Percentiles rank a stretch among this genome's conserved stretches.
Conservation (phyloP, 2,888 invertebrate genomes). For the Sinotaia quadrata region DNA sequence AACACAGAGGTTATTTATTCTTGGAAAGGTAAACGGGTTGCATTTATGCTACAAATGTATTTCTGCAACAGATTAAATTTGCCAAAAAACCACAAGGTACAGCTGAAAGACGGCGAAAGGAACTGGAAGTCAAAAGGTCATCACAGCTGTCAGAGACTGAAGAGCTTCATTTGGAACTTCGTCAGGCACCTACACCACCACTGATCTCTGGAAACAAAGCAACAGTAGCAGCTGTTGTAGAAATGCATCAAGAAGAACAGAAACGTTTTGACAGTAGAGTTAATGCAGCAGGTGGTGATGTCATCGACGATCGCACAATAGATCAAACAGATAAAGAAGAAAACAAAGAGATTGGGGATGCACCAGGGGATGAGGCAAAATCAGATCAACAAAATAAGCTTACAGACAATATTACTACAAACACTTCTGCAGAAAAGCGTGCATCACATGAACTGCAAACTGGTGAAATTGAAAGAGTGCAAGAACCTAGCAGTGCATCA, state of each 20-base stretch:
- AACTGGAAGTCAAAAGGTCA: conserved; percentile 49
- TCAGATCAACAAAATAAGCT: too few species aligned
- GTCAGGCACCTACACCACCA: conserved; percentile 41
- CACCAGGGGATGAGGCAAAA: background rate
- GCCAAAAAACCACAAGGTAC: conserved; percentile 56
- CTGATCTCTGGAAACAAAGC: background rate
- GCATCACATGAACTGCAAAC: too few species aligned
- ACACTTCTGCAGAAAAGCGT: too few species aligned
- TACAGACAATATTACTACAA: too few species aligned
- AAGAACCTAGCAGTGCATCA: too few species aligned
- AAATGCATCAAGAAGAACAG: conserved; percentile 5
- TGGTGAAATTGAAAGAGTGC: too few species aligned
- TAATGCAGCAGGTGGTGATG: background rate
- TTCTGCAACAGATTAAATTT: conserved; percentile 54
- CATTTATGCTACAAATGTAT: conserved; percentile 14
- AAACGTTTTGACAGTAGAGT: background rate
- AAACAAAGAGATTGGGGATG: background rate
- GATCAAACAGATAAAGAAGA: too few species aligned
- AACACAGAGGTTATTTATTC: too few species aligned
- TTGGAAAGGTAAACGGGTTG: background rate
- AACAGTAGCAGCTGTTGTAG: conserved; percentile 11
- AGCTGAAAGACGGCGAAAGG: conserved; percentile 50
- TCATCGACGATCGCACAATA: too few species aligned
- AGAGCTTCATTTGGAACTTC: conserved; percentile 53
- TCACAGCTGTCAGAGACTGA: conserved; percentile 52